These are phyloP conservation scores for Hapalemur alaotrensis DNA, from an alignment of 2,797 vertebrate species.

Conservation along the genomic window DNA sequence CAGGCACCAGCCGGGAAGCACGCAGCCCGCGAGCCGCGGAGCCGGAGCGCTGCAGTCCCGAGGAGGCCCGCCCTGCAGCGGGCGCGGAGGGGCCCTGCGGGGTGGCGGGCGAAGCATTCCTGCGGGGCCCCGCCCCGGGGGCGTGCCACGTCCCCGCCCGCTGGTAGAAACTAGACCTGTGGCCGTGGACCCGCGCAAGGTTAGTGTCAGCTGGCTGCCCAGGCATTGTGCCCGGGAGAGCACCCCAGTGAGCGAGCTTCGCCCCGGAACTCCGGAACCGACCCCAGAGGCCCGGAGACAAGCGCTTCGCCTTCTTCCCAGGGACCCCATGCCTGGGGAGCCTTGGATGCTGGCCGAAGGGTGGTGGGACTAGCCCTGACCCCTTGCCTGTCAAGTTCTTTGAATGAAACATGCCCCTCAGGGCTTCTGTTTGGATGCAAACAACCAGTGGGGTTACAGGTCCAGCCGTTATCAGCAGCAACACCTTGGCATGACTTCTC, in stretches of 20 bases:
- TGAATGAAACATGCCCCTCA: background rate
- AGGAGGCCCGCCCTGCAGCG: no score
- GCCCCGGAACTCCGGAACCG: accelerated
- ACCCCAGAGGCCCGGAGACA: no score
- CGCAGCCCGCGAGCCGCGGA: no score
- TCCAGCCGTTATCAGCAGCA: background rate
- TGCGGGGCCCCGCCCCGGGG: background rate
- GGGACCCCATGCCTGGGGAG: background rate
- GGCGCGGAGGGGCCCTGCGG: no score
- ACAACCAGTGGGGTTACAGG: background rate
- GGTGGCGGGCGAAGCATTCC: no score
- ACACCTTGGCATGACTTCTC: background rate
- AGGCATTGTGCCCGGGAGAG: background rate
- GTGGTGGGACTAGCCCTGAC: background rate
- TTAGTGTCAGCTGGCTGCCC: background rate
- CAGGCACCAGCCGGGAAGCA: no score
- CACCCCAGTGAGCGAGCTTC: background rate
- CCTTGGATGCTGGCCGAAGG: background rate
- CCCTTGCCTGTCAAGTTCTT: background rate
- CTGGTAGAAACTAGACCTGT: background rate
- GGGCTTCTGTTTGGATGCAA: background rate
- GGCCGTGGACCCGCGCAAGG: background rate
- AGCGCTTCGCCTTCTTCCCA: background rate
- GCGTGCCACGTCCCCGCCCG: background rate
- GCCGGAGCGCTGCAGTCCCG: no score